A percentile compares a stretch with the other conserved stretches of the same genome.
Evolutionary conservation across 2,888 invertebrate genomes (phyloP).

Genomic region (Eulithis prunata): DNA sequence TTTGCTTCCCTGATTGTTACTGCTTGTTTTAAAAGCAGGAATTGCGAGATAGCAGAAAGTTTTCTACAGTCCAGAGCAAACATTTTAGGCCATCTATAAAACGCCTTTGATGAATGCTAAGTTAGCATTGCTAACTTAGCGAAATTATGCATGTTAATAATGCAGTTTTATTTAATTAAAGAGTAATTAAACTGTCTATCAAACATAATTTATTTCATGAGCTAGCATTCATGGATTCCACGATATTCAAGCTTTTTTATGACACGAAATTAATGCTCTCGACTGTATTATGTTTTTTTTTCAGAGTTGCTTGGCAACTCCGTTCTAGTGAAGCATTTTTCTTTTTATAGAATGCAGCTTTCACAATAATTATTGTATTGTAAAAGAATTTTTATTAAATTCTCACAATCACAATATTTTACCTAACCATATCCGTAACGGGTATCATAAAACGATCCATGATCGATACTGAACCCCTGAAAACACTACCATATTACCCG

Average conservation of each 20-base stretch:
- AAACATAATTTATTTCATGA: too few species aligned
- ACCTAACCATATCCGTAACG: background rate
- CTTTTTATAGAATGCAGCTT: background rate
- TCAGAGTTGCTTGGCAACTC: background rate
- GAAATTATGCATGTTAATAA: too few species aligned
- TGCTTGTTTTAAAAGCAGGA: conserved; percentile 19
- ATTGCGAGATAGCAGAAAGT: conserved; percentile 2
- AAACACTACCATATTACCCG: conserved; percentile 21
- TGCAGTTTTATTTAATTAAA: too few species aligned
- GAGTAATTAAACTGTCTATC: too few species aligned
- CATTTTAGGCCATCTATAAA: too few species aligned
- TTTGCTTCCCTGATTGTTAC: conserved; percentile 27
- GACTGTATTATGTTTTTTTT: conserved; percentile 2
- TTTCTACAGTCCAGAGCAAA: background rate
- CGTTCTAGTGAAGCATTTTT: background rate
- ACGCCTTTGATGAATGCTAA: too few species aligned
- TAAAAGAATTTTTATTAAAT: background rate
- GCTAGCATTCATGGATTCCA: too few species aligned
- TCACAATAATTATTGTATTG: too few species aligned
- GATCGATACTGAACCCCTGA: conserved; percentile 15
- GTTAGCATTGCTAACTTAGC: too few species aligned
- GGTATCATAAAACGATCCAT: conserved; percentile 7
- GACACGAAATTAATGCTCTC: too few species aligned
- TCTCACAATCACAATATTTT: background rate
- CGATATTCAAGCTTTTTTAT: too few species aligned